Evolutionary conservation across 2,797 vertebrate species (phyloP).

Genomic region (Vireo griseus): DNA sequence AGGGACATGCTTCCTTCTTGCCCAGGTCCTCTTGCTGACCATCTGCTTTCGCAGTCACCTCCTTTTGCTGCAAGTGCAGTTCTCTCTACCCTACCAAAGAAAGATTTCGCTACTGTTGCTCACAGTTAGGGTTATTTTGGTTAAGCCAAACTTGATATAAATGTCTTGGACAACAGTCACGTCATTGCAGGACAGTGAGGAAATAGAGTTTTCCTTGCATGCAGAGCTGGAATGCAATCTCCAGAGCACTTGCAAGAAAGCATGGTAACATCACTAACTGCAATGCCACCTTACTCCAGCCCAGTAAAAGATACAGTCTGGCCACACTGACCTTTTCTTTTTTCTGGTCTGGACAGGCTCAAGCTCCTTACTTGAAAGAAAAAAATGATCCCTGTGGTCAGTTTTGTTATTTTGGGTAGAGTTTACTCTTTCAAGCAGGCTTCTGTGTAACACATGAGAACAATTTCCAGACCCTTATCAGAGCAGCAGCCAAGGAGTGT

Average conservation of each 20-base stretch:
- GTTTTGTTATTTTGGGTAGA: constrained; percentile 39
- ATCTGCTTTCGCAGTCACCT: background rate
- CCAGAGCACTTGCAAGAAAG: background rate
- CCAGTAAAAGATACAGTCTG: background rate
- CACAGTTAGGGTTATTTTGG: background rate
- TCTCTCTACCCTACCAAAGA: accelerated
- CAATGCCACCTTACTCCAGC: background rate
- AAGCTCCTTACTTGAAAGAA: background rate
- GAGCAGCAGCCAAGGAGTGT: constrained; percentile 70
- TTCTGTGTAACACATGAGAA: constrained; percentile 63
- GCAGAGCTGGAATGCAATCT: background rate
- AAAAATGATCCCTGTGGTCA: constrained; percentile 9
- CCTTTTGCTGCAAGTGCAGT: background rate
- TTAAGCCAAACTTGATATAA: background rate
- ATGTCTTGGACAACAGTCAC: background rate
- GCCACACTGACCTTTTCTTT: background rate
- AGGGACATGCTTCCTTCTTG: background rate
- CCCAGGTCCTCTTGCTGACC: background rate
- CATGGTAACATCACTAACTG: background rate
- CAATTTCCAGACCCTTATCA: constrained; percentile 76
- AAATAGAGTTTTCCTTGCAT: background rate
- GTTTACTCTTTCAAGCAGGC: constrained; percentile 44
- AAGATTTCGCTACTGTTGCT: background rate
- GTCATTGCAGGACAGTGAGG: background rate
- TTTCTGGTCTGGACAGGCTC: background rate